phyloP scores from a whole-genome alignment of 2,113 vertebrate genomes.

The Engystomops pustulosus region DNA sequence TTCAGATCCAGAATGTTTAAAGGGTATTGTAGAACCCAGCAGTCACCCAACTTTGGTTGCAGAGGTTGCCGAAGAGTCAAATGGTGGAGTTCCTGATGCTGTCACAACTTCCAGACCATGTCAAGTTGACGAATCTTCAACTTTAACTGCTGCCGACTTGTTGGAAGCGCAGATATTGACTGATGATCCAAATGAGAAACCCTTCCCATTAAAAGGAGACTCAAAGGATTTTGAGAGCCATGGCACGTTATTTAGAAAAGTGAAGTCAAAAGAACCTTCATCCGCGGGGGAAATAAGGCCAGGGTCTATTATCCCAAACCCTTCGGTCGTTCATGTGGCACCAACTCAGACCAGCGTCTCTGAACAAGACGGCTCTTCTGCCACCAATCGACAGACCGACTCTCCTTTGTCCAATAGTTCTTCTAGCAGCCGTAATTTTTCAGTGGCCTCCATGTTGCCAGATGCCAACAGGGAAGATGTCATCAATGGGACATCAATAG shows the following conservation, averaged over 20 bases:
- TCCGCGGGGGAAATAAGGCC: conserved; percentile 68
- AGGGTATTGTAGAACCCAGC: conserved; percentile 58
- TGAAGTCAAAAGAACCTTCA: conserved; percentile 58
- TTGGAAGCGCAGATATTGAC: conserved; percentile 75
- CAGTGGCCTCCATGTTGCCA: conserved; percentile 94
- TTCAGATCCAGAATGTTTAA: conserved; percentile 62
- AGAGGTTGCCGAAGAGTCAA: not conserved
- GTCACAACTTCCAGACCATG: conserved; percentile 65
- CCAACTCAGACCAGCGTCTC: conserved; percentile 81
- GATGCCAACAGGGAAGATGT: conserved; percentile 76
- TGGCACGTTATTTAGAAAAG: conserved; percentile 55
- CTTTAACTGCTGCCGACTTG: conserved; percentile 65
- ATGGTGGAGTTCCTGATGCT: conserved; percentile 60
- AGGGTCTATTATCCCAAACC: conserved; percentile 72
- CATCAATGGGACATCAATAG: conserved; percentile 70
- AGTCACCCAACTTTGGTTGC: conserved; percentile 60
- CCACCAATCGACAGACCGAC: conserved; percentile 81
- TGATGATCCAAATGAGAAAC: conserved; percentile 72
- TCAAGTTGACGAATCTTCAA: conserved; percentile 53
- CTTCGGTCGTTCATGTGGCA: conserved; percentile 71
- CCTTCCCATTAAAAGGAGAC: conserved; percentile 62
- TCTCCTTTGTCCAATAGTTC: conserved; percentile 86
- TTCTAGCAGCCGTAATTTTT: conserved; percentile 87
- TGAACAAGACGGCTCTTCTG: conserved; percentile 82
- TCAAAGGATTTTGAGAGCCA: not conserved